Evolutionary conservation across 2,797 vertebrate species (phyloP).

Genomic region (Eremophila alpestris): DNA sequence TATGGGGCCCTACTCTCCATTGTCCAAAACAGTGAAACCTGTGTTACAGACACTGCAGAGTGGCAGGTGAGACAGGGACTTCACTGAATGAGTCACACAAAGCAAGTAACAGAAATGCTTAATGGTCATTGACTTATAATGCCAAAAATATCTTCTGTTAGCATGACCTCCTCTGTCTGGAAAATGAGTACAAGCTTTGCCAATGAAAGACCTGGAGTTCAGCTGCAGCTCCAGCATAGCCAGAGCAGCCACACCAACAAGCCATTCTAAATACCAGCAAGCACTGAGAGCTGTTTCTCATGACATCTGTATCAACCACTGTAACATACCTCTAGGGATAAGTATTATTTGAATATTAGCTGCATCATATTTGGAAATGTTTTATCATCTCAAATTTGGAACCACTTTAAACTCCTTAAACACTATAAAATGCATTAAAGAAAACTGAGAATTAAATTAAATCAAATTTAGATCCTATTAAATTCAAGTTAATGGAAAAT

Average conservation of each 20-base stretch:
- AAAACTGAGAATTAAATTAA: constrained; percentile 2
- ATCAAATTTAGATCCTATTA: not conserved
- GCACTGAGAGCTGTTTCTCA: not conserved
- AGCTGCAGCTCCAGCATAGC: not conserved
- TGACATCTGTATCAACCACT: not conserved
- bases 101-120: not conserved
- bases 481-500: constrained; percentile 8
- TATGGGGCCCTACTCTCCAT: not conserved
- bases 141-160: not conserved
- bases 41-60: not conserved
- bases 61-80: not conserved
- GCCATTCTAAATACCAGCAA: not conserved
- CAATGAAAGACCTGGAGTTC: not conserved
- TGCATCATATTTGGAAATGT: not conserved
- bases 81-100: not conserved
- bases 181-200: not conserved
- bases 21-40: not conserved
- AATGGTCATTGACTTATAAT: not conserved
- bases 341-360: not conserved
- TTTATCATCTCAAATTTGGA: not conserved
- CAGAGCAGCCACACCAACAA: not conserved
- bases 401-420: not conserved
- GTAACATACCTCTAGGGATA: not conserved
- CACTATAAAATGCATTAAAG: not conserved
- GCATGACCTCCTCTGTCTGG: not conserved